A percentile compares a stretch with the other conserved stretches of the same genome.
Evolutionary conservation across 2,888 invertebrate species (phyloP).

Genomic region (Ischnus inquisitorius): DNA sequence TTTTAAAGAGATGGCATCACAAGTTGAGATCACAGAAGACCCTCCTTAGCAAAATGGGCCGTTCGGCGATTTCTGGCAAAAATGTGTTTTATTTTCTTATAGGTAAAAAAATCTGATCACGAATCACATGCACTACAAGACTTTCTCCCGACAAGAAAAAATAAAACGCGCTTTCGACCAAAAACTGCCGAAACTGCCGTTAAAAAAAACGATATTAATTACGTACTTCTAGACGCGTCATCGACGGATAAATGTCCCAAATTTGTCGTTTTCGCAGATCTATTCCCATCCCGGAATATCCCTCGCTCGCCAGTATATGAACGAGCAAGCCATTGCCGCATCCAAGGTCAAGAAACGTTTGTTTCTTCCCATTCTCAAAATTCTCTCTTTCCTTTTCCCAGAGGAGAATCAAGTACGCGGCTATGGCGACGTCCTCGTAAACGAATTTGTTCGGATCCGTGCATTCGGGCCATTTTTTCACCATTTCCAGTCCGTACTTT

Average conservation of each 20-base stretch:
- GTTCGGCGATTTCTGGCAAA: too few species aligned
- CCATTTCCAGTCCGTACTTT: conserved; percentile 92
- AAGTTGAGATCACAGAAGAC: too few species aligned
- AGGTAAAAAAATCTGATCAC: too few species aligned
- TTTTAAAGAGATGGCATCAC: too few species aligned
- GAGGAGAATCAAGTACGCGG: conserved; percentile 92
- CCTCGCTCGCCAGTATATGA: conserved; percentile 93
- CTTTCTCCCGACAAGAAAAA: too few species aligned
- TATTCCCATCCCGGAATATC: conserved; percentile 93
- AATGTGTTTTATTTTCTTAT: too few species aligned
- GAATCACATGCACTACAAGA: too few species aligned
- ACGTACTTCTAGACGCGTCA: conserved; percentile 89
- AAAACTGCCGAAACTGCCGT: too few species aligned
- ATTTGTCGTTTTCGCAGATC: conserved; percentile 95
- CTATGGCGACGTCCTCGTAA: conserved; percentile 98
- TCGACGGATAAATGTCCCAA: conserved; percentile 92
- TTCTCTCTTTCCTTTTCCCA: conserved; percentile 89
- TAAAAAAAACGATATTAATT: conserved; percentile 31
- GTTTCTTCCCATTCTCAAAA: conserved; percentile 82
- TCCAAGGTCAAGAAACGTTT: conserved; percentile 96
- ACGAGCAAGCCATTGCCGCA: conserved; percentile 99
- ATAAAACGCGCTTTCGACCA: too few species aligned
- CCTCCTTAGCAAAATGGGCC: too few species aligned
- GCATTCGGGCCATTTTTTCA: conserved; percentile 95
- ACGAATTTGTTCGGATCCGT: conserved; percentile 98